Conservation (phyloP, 2,113 vertebrate genomes). For the Poeciliopsis retropinna region DNA sequence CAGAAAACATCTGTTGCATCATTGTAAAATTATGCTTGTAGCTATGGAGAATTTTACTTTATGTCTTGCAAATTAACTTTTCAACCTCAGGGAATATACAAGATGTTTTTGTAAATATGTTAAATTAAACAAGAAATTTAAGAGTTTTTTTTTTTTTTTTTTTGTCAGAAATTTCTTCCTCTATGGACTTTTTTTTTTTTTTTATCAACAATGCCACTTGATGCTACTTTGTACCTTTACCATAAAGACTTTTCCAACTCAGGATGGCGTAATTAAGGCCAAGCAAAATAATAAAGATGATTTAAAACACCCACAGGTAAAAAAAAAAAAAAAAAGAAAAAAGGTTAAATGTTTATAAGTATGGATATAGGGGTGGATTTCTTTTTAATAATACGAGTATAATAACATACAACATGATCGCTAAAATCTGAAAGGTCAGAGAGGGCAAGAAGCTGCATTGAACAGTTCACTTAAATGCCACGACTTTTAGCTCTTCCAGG, state of each 20-base stretch:
- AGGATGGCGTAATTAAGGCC: conserved; percentile 32
- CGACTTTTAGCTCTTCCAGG: conserved; percentile 1
- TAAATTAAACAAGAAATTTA: too few species aligned
- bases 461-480: conserved; percentile 18
- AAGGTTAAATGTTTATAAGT: neutral
- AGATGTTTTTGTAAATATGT: too few species aligned
- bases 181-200: too few species aligned
- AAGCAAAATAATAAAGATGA: conserved; percentile 8
- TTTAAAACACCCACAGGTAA: neutral
- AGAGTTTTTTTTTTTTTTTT: too few species aligned
- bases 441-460: neutral
- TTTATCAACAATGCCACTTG: too few species aligned
- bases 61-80: too few species aligned
- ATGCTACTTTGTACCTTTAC: conserved; percentile 16
- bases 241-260: conserved; percentile 16
- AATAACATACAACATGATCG: neutral
- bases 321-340: neutral
- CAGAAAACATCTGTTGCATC: too few species aligned
- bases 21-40: too few species aligned
- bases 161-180: too few species aligned
- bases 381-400: neutral
- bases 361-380: neutral
- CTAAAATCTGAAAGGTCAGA: conserved; percentile 1
- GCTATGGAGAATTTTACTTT: too few species aligned
- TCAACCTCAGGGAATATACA: too few species aligned